Evolutionary conservation across 2,888 invertebrate genomes (phyloP), one percentile per base, ranked within the genome.

Genomic region (Fissipunctia ypsillon): DNA sequence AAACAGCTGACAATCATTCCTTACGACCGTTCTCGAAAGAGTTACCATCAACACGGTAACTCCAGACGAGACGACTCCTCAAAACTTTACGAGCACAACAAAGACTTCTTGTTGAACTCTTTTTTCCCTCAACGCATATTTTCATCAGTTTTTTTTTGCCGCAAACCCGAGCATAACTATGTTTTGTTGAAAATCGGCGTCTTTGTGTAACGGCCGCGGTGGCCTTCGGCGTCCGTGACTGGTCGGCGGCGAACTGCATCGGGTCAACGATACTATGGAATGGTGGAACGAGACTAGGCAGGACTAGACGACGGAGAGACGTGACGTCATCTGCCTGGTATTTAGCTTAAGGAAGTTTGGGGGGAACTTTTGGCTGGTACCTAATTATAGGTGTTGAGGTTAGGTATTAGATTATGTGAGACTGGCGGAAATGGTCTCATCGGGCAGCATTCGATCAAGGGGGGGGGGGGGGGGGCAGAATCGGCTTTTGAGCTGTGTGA

Each of bases 151-250:
- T 83, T 69, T 83, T 64, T 81, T 82, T 73, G 68, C 48, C n/a
- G 22, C 25, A n/a, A 65, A 65, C 43, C 38, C 66, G 68, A 52
- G 54, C 28, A 68, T 69, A 72, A 64, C 48, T 73, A 71, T 69
- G 73, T 80, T 80, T 73, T 78, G 81, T 78, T 72, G 57, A 70
- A 76, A 73, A 76, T 76, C 86, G 86, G 84, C 78, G 69, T 72
- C 86, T 87, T 85, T 87, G 83, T 87, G 81, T 85, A 84, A 87
- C 85, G 81, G 80, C 80, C 38, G 65, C 2, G 14, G 10, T 86
- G 87, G 86, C 87, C 87, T 87, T 87, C 81, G 76, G 7, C 35
- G 80, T 80, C 80, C 84, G 87, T 87, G 87, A 86, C 78, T 85
- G 81, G 57, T 52, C 35, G 59, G 28, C 48, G 48, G 16, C 43